These are phyloP conservation scores for Rhagophthalmus giganteus DNA, from an alignment of 2,888 invertebrate species.

Conservation along the genomic window DNA sequence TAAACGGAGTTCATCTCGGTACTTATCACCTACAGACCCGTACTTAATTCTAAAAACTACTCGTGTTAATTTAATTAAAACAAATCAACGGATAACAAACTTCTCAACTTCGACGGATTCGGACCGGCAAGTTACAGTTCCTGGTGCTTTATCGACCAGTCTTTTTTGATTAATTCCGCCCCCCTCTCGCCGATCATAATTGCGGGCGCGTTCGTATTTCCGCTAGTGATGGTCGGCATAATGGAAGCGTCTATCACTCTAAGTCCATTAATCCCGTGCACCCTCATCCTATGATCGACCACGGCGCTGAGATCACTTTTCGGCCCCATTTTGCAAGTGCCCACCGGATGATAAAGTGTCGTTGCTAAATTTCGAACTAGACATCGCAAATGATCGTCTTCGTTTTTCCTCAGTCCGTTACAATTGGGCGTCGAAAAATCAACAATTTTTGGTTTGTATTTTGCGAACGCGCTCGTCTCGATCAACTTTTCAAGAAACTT, in stretches of 20 bases:
- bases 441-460: conserved; percentile 48
- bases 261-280: conserved; percentile 76
- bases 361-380: conserved; percentile 36
- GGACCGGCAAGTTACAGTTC: not conserved
- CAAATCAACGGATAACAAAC: too few relatives aligned
- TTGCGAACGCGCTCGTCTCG: conserved; percentile 51
- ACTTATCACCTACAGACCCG: too few relatives aligned
- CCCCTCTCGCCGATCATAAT: conserved; percentile 92
- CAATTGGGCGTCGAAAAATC: conserved; percentile 53
- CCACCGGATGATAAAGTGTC: conserved; percentile 32
- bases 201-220: conserved; percentile 86
- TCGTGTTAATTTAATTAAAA: too few relatives aligned
- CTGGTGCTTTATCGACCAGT: not conserved
- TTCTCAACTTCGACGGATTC: not conserved
- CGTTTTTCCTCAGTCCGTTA: conserved; percentile 42
- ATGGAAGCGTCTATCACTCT: conserved; percentile 83
- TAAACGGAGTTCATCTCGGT: too few relatives aligned
- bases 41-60: too few relatives aligned
- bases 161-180: conserved; percentile 82
- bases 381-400: conserved; percentile 62
- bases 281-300: conserved; percentile 75
- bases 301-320: conserved; percentile 73
- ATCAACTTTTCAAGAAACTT: conserved; percentile 51
- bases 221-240: conserved; percentile 86
- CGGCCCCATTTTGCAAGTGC: conserved; percentile 79